Percentiles rank a stretch among this genome's conserved stretches.
Evolutionary conservation across 1,140 invertebrate genomes (phyloP).

Genomic region (Yoshiicerus persimilis): DNA sequence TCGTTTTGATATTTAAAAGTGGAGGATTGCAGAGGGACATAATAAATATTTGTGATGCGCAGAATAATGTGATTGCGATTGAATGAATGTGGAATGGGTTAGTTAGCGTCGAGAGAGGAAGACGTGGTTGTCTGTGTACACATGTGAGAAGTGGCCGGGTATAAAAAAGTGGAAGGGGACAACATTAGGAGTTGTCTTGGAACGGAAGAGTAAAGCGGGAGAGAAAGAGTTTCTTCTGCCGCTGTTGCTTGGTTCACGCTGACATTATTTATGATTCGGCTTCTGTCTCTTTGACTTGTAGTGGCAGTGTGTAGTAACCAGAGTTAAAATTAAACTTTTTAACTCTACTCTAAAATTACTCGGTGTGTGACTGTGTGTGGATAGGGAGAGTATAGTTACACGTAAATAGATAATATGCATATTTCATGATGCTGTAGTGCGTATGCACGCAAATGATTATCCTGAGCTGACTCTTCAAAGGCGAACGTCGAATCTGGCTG

Average conservation of each 20-base stretch:
- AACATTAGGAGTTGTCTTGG: neutral
- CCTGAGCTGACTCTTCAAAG: neutral
- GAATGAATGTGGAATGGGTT: too few relatives aligned
- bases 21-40: too few relatives aligned
- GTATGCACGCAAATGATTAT: neutral
- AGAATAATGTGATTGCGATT: too few relatives aligned
- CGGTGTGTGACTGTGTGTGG: neutral
- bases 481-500: neutral
- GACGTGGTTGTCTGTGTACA: too few relatives aligned
- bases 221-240: neutral
- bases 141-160: too few relatives aligned
- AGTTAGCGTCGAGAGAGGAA: too few relatives aligned
- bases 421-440: neutral
- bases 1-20: too few relatives aligned
- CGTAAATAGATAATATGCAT: too few relatives aligned
- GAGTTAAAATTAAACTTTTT: constrained; percentile 35
- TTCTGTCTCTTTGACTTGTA: constrained; percentile 31
- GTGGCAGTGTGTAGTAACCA: neutral
- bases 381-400: neutral
- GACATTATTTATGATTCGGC: constrained; percentile 34
- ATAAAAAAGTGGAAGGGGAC: too few relatives aligned
- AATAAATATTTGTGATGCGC: too few relatives aligned
- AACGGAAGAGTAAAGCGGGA: neutral
- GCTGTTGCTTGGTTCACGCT: neutral
- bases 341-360: neutral